Conservation (phyloP, 2,797 vertebrate species). For the Lithobates pipiens region DNA sequence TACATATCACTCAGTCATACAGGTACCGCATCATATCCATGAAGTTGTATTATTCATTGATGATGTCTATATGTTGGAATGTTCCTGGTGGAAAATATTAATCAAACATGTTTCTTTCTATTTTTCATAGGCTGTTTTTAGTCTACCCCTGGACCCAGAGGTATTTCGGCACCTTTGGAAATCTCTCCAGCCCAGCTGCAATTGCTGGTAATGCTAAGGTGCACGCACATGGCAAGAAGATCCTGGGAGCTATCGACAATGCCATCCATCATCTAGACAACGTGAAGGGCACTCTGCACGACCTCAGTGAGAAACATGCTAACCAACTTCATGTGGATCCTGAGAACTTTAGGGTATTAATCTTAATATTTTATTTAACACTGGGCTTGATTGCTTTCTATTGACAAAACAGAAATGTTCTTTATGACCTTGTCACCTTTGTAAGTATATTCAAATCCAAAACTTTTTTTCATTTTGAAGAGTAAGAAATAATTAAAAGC, state of each 20-base stretch:
- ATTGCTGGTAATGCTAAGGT: conserved; percentile 76
- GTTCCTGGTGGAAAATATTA: background rate
- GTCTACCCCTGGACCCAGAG: conserved; percentile 86
- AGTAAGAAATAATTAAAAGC: background rate
- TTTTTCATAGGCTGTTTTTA: conserved; percentile 73
- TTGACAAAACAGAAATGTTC: too few species aligned
- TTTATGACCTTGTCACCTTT: too few species aligned
- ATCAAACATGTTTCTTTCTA: background rate
- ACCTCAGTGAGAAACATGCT: conserved; percentile 83
- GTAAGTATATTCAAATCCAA: too few species aligned
- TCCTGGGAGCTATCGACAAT: conserved; percentile 76
- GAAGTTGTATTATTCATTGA: conserved; percentile 63
- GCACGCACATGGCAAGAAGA: conserved; percentile 73
- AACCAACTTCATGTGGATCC: conserved; percentile 89
- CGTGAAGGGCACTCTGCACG: conserved; percentile 73
- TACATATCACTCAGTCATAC: too few species aligned
- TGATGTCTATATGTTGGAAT: background rate
- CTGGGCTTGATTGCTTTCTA: too few species aligned
- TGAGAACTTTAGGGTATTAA: conserved; percentile 84
- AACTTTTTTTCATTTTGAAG: background rate
- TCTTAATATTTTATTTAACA: background rate
- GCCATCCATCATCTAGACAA: conserved; percentile 58
- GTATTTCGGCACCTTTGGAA: conserved; percentile 79
- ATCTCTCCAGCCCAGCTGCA: conserved; percentile 76
- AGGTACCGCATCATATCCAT: conserved; percentile 24